Evolutionary conservation across 2,113 vertebrate species (phyloP), one percentile per base, ranked within the genome.

Genomic region (Forbesichthys papilliferus): DNA sequence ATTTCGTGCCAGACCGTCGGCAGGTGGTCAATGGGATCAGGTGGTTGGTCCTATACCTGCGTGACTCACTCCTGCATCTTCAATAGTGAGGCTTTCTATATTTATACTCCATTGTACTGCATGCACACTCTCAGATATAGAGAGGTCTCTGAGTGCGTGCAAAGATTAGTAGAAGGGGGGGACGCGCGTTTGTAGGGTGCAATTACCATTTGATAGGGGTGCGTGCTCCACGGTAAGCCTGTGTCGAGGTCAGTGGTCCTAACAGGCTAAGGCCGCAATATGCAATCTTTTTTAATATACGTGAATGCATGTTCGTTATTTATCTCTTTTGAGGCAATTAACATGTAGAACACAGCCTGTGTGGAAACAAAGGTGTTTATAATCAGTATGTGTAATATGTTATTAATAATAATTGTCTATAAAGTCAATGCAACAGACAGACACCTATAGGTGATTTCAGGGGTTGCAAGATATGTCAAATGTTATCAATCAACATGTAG

Each of bases 1-100:
- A 55, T 82, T 70, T 80, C 85, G 36, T 42, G 36, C 4, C 55
- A 54, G 61, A 48, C 66, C 52, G 74, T 73, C 61, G 78, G 74
- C 89, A 88, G 88, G 88, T 91, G 90, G 83, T 74, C 69, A 20
- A 54, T 0, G 57, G 84, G 86, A 42, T 85, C 88, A 85, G 84
- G 78, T 83, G 79, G 52, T 73, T 46, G 48, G 47, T 20, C 48
- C 18, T 80, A 27, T 27, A 86, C 80, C 86, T 84, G 77, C 9
- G 11, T 11, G 11, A 71, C 47, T 14, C 18, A 1, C 34, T 11
- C 3, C 14, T n/a, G 61, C 1, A 6, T 46, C 57, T 66, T 68
- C 42, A 9, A 68, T 73, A 49, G 27, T 14, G 52, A 64, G 27
- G 46, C 69, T 71, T 58, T 27, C 27, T 27, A 27, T 2, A 27